These are phyloP conservation scores for Phataginus tricuspis DNA, from an alignment of 2,797 vertebrate genomes.

Conservation along the genomic window DNA sequence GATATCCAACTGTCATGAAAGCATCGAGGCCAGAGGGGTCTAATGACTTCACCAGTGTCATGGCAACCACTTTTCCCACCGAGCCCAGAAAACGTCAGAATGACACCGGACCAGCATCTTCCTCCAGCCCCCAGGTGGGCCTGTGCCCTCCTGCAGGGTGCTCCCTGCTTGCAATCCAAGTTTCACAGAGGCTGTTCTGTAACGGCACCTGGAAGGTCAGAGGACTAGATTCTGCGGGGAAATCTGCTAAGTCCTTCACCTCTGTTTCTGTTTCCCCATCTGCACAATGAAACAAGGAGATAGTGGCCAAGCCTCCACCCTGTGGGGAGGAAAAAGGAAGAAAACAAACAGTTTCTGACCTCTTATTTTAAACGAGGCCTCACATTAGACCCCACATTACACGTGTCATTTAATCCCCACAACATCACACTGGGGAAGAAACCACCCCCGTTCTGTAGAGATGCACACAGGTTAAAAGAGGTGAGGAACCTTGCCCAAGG, in stretches of 20 bases:
- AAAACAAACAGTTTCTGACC: not conserved
- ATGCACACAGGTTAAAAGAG: constrained; percentile 20
- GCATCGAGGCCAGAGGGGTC: not conserved
- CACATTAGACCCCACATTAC: not conserved
- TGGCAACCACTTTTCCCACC: not conserved
- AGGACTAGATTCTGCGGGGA: not conserved
- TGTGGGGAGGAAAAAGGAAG: not conserved
- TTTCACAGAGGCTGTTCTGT: not conserved
- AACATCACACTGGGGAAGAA: not conserved
- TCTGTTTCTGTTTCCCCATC: not conserved
- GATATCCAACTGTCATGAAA: not conserved
- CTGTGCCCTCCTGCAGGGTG: not conserved
- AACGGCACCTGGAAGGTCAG: not conserved
- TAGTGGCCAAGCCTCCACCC: not conserved
- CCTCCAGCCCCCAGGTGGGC: not conserved
- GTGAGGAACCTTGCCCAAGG: constrained; percentile 23
- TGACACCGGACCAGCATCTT: not conserved
- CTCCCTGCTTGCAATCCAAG: not conserved
- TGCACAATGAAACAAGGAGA: not conserved
- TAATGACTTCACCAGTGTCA: not conserved
- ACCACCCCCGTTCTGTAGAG: not conserved
- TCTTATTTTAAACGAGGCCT: not conserved
- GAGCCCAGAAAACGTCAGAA: not conserved
- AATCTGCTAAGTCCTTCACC: not conserved
- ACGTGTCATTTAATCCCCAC: not conserved